A percentile compares a stretch with the other conserved stretches of the same genome.
phyloP scores from a whole-genome alignment of 2,113 vertebrate species.

The Pithys albifrons region DNA sequence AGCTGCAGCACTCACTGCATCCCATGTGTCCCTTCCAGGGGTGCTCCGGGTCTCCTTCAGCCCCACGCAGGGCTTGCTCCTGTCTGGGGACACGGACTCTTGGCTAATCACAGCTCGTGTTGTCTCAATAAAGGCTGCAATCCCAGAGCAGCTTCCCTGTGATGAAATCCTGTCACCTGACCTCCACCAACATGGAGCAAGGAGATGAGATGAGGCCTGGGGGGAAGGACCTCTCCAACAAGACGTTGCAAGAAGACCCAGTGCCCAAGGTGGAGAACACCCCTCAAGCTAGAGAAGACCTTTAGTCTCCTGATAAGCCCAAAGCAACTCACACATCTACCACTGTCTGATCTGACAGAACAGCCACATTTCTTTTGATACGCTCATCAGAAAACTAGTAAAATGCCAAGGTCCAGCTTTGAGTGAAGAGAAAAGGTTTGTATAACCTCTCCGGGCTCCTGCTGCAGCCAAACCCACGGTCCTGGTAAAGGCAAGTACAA shows the following conservation, averaged over 20 bases:
- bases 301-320: neutral
- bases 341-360: neutral
- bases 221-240: neutral
- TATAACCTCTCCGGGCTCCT: neutral
- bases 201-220: neutral
- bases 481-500: neutral
- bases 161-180: neutral
- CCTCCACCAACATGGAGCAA: fast-evolving
- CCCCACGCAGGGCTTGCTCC: neutral
- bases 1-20: neutral
- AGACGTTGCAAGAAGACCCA: neutral
- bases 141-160: neutral
- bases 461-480: neutral
- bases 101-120: neutral
- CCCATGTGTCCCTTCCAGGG: fast-evolving
- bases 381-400: neutral
- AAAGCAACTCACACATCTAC: neutral
- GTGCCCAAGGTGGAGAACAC: neutral
- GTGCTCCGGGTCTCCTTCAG: neutral
- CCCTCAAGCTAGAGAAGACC: neutral
- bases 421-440: neutral
- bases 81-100: neutral
- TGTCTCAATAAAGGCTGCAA: neutral
- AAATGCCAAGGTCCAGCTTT: neutral
- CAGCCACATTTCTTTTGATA: neutral